Base-by-base conservation (phyloP, 2,113 vertebrate species). In the Epinephelus lanceolatus region DNA sequence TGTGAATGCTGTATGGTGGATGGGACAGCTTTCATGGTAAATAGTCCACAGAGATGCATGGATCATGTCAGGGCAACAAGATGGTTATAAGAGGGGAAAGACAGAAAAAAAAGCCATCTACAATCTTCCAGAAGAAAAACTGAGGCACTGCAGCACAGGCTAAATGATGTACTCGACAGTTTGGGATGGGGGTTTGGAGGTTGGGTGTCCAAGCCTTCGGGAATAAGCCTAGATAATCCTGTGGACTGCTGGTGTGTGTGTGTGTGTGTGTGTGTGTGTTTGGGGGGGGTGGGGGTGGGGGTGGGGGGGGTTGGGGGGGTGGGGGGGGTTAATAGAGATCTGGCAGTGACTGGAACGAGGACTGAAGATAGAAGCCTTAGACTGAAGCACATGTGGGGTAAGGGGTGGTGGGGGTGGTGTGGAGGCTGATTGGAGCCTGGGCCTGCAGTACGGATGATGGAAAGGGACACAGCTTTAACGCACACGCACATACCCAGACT, bases 141-240 rank as follows among this genome's bases (percentile, higher is more conserved):
- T 6, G 63, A 89, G 74, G 77, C 70, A 87, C 30, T 79, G 86
- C 74, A 83, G 70, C 60, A 42, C n/a, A 40, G 77, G 66, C 69
- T 78, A 71, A 86, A 91, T 68, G 13, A 84, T 76, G 70, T 51
- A 17, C 62, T 80, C 40, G 25, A 71, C 49, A 65, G 84, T 80
- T 87, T 88, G 78, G 78, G 78, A 52, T 40, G 53, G 67, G 67
- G 60, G 56, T 47, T 88, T 73, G 37, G 76, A 75, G 66, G 80
- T 75, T 81, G 73, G 81, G 73, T 83, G 85, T 89, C 83, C 60
- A 82, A 42, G 83, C 56, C 76, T 76, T 81, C 2, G 67, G 86
- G 88, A 88, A 86, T 89, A 87, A 90, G 75, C 77, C 80, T 2
- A 71, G 80, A 84, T 90, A 91, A 93, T 91, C 87, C 84, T 74